Evolutionary conservation across 2,888 invertebrate genomes (phyloP).

Genomic region (Thera britannica): DNA sequence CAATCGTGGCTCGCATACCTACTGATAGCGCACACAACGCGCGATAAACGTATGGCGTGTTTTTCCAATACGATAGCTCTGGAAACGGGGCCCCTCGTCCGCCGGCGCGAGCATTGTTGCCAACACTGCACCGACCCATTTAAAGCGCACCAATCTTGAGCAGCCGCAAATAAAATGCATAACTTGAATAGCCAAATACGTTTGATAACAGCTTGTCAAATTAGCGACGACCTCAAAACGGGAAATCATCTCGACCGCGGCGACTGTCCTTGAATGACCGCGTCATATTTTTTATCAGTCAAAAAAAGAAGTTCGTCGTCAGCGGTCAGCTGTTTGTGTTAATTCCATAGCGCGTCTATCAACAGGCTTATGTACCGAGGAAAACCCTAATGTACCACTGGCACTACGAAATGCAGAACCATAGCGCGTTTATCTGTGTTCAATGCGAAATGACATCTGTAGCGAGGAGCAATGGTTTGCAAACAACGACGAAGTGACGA

Average conservation of each 20-base stretch:
- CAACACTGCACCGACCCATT: constrained; percentile 38
- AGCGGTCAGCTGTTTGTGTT: constrained; percentile 82
- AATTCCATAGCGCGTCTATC: constrained; percentile 76
- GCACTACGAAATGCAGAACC: constrained; percentile 41
- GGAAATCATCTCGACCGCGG: constrained; percentile 73
- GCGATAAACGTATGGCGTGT: constrained; percentile 75
- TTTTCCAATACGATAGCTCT: constrained; percentile 74
- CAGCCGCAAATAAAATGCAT: constrained; percentile 33
- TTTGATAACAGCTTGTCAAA: constrained; percentile 56
- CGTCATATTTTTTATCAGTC: constrained; percentile 79
- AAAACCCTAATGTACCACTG: constrained; percentile 42
- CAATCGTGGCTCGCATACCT: constrained; percentile 46
- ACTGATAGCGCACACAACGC: constrained; percentile 73
- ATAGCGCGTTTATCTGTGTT: constrained; percentile 46
- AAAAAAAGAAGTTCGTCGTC: constrained; percentile 75
- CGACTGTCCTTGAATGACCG: constrained; percentile 81
- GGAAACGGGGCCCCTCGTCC: constrained; percentile 62
- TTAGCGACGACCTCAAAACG: constrained; percentile 67
- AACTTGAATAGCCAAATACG: constrained; percentile 43
- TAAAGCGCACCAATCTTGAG: constrained; percentile 24
- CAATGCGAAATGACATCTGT: constrained; percentile 4
- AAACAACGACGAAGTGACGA: constrained; percentile 37
- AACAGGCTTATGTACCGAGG: constrained; percentile 63
- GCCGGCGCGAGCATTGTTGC: constrained; percentile 38
- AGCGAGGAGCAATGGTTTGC: constrained; percentile 60